Evolutionary conservation across 2,113 vertebrate genomes (phyloP), one percentile per base, ranked within the genome.

Genomic region (Carollia perspicillata): DNA sequence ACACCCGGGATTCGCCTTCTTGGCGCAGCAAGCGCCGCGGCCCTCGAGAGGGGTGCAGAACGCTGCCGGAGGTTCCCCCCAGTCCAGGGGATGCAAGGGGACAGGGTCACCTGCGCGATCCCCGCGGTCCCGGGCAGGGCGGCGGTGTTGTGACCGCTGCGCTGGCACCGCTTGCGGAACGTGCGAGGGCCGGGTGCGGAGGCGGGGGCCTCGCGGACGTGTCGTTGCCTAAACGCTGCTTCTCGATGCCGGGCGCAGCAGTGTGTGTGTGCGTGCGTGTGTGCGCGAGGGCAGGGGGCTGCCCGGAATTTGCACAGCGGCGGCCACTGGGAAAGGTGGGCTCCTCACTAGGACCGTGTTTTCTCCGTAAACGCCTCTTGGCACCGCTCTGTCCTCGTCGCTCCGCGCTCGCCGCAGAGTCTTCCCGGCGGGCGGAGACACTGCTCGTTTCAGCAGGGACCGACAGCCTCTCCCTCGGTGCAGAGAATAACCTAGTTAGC

Each of bases 331-430:
- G 58, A 72, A 72, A 58, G 89, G 51, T 69, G 84, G 75, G 85
- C 85, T 83, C 58, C 22, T 20, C 81, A 66, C 90, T n/a, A 49
- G 88, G 18, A 92, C n/a, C 74, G 5, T 94, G 42, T 58, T 72
- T 78, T 42, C 47, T 77, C 69, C 74, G 13, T 78, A 28, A 65
- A 95, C 74, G 0, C 71, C 78, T 9, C 69, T 84, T 55, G 5
- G 91, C 75, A 1, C 86, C 69, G 93, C 71, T 72, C 26, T 53
- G 74, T 53, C 30, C 78, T n/a, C 65, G 74, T 90, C 9, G 88
- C 63, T 0, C 58, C 84, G 28, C 74, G 66, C 3, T 72, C 93
- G 77, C 97, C 98, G 98, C 98, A 42, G 98, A 96, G 6, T 42
- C 96, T 95, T 53, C 84, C 78, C 77, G 65, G 79, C 77, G 69